Evolutionary conservation across 92 coral and sea anemone species (phyloP), one percentile per base, ranked within the genome.

Genomic region (Epizoanthus stellaris): DNA sequence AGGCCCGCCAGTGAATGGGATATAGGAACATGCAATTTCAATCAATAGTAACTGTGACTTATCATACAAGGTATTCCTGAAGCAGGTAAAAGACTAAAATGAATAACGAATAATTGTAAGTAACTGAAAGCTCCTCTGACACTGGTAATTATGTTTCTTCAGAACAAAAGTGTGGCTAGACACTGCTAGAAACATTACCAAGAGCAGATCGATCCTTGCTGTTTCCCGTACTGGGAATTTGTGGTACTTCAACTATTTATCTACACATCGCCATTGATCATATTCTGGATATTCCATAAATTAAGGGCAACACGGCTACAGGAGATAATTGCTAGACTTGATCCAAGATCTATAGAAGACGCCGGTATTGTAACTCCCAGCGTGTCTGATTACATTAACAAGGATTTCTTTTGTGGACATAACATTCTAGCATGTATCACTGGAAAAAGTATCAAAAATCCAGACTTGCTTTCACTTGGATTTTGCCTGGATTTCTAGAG

Each of bases 131-230:
- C 47, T 42, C 47, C 5, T 42, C 47, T 42, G 47, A 4, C 36
- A 64, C 38, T 16, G 70, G 5, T 64, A 64, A 64, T 73, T 42
- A 5, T 42, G 47, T 73, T 15, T 47, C 23, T 73, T 5, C 42
- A 73, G 79, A 73, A 73, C 54, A 62, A 11, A 15, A 73, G 62
- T 52, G 79, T 73, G 13, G 30, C 63, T 3, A 73, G 6, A 20
- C 63, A 7, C 21, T 73, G 79, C 79, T 73, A 62, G 79, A 15
- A 73, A 49, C 11, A 10, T 12, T 73, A 73, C 63, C 79, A 73
- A 42, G 79, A 73, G 16, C 8, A 52, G 10, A 14, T 0, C 11
- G 79, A 19, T 8, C 3, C 42, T 10, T 4, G 13, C 12, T 0
- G 60, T 4, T 16, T 73, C 23, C 79, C 79, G 2, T 73, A 73